These are phyloP conservation scores for Acanthurus leucopareius DNA, from an alignment of 2,797 vertebrate species.

Conservation along the genomic window DNA sequence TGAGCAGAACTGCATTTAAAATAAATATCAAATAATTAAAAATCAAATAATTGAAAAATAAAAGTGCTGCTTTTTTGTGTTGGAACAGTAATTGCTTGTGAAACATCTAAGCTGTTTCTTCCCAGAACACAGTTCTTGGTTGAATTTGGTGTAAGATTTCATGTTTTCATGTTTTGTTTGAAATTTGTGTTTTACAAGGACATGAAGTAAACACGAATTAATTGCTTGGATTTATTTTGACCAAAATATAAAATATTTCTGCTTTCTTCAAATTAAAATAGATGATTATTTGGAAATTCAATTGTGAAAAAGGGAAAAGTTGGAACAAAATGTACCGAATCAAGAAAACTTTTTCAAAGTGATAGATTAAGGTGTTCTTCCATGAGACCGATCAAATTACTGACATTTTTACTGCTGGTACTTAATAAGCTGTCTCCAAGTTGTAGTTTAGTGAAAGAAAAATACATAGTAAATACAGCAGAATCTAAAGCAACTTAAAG, in stretches of 20 bases:
- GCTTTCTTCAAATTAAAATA: background rate
- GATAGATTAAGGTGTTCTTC: background rate
- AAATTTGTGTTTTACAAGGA: conserved; percentile 6
- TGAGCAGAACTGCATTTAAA: conserved; percentile 73
- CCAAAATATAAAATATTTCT: background rate
- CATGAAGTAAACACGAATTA: background rate
- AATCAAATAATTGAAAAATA: conserved; percentile 80
- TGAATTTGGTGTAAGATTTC: conserved; percentile 26
- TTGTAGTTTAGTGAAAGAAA: background rate
- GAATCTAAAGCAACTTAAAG: background rate
- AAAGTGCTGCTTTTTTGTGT: conserved; percentile 56
- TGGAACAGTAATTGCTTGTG: conserved; percentile 63
- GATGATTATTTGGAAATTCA: background rate
- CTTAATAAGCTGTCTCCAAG: too few relatives aligned
- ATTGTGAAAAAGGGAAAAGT: background rate
- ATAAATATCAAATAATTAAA: conserved; percentile 83
- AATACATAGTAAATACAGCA: background rate
- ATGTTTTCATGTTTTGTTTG: conserved; percentile 2
- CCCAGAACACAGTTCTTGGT: conserved; percentile 1
- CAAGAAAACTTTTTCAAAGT: background rate
- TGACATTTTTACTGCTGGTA: background rate
- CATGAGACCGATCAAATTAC: background rate
- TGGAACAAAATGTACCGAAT: conserved; percentile 5
- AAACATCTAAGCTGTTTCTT: conserved; percentile 34
- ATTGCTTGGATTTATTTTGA: background rate